Conservation (phyloP, 1,140 invertebrate species). For the Holotrichia oblita region DNA sequence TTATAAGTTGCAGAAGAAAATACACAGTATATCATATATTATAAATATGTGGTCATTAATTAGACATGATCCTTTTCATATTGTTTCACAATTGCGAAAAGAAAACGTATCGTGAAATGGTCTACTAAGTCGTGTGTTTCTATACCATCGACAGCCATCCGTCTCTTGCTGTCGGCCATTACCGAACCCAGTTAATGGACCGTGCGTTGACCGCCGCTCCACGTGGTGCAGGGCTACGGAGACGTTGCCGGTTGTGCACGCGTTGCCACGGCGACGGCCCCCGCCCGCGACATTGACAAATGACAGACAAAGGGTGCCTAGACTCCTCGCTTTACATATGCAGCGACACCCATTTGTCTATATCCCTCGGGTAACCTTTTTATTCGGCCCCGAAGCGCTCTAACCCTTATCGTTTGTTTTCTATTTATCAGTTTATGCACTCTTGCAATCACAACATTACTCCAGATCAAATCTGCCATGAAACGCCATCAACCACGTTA, state of each 20-base stretch:
- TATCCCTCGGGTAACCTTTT: constrained; percentile 48
- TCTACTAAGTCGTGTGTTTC: constrained; percentile 13
- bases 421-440: constrained; percentile 43
- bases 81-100: constrained; percentile 15
- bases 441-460: constrained; percentile 41
- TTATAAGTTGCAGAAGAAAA: no score
- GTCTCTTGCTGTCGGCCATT: constrained; percentile 43
- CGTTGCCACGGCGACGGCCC: constrained; percentile 58
- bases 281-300: constrained; percentile 58
- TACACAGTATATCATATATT: no score
- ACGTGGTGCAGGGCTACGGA: constrained; percentile 39
- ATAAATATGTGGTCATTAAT: background rate
- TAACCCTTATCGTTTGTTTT: constrained; percentile 45
- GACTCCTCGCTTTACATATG: constrained; percentile 60
- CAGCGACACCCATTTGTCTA: constrained; percentile 61
- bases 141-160: constrained; percentile 31
- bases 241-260: constrained; percentile 40
- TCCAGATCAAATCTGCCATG: constrained; percentile 41
- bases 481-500: constrained; percentile 28
- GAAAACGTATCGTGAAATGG: background rate
- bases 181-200: constrained; percentile 43
- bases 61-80: constrained; percentile 2
- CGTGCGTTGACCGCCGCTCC: constrained; percentile 43
- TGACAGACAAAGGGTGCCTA: constrained; percentile 60
- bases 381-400: constrained; percentile 42